phyloP scores from a whole-genome alignment of 1,140 invertebrate genomes.

The Zaprionus davidi region DNA sequence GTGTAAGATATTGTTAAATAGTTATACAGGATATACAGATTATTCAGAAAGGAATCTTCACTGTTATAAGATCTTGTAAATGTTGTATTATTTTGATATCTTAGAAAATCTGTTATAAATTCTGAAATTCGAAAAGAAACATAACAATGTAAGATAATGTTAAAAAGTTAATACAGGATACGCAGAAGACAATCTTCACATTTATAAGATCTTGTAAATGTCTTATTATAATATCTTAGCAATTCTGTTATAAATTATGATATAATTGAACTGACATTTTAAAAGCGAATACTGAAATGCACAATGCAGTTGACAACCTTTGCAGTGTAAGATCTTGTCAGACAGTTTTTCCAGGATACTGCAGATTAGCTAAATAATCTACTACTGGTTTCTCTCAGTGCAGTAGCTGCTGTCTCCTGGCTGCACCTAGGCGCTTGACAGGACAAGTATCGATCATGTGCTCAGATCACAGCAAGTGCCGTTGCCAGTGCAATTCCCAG shows the following conservation, averaged over 20 bases:
- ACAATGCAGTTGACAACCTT: too few species aligned
- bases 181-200: too few species aligned
- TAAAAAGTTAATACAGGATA: too few species aligned
- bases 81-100: background rate
- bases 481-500: conserved; percentile 3
- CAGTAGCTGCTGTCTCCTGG: background rate
- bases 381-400: conserved; percentile 2
- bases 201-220: too few species aligned
- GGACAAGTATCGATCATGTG: conserved; percentile 22
- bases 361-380: too few species aligned
- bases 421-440: conserved; percentile 46
- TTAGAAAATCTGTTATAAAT: background rate
- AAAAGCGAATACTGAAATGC: background rate
- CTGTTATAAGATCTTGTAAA: too few species aligned
- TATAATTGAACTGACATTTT: background rate
- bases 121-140: too few species aligned
- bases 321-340: too few species aligned
- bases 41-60: too few species aligned
- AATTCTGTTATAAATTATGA: background rate
- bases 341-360: background rate
- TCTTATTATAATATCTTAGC: background rate
- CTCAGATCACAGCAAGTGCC: conserved; percentile 7
- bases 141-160: too few species aligned
- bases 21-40: too few species aligned
- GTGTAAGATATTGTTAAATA: too few species aligned